Conservation (phyloP, 1,140 invertebrate genomes). For the Matsumurasca onukii region DNA sequence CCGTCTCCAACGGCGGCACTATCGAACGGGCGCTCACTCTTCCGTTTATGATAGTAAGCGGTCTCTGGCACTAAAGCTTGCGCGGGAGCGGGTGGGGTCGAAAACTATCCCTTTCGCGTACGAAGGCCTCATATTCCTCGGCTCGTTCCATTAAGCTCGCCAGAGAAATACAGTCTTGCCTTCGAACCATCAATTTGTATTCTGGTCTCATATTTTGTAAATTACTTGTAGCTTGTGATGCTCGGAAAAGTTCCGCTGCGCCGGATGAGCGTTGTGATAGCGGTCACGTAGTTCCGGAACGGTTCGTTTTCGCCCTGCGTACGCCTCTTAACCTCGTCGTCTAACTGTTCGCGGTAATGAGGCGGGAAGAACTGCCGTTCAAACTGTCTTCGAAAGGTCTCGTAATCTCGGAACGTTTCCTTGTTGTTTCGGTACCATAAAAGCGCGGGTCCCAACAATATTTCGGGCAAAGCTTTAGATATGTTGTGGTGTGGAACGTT, state of each 20-base stretch:
- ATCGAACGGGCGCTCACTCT: neutral
- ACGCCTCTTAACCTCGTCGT: neutral
- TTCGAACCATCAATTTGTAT: neutral
- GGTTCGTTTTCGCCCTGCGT: neutral
- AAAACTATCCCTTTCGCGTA: neutral
- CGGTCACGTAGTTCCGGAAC: neutral
- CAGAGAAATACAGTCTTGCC: neutral
- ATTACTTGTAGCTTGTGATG: neutral
- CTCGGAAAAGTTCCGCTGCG: neutral
- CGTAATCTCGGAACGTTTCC: neutral
- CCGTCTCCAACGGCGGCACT: neutral
- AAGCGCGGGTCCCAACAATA: neutral
- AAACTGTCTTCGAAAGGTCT: neutral
- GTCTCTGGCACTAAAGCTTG: neutral
- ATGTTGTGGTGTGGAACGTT: neutral
- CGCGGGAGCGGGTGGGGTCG: neutral
- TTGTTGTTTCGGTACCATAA: neutral
- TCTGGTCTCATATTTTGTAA: constrained; percentile 1
- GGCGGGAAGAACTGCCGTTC: neutral
- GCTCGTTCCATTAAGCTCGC: neutral
- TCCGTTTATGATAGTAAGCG: neutral
- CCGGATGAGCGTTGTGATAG: neutral
- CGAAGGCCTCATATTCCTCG: neutral
- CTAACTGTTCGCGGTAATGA: neutral
- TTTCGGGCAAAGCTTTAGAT: neutral